Evolutionary conservation across 2,113 vertebrate species (phyloP), one percentile per base, ranked within the genome.

Genomic region (Chrysemys picta): DNA sequence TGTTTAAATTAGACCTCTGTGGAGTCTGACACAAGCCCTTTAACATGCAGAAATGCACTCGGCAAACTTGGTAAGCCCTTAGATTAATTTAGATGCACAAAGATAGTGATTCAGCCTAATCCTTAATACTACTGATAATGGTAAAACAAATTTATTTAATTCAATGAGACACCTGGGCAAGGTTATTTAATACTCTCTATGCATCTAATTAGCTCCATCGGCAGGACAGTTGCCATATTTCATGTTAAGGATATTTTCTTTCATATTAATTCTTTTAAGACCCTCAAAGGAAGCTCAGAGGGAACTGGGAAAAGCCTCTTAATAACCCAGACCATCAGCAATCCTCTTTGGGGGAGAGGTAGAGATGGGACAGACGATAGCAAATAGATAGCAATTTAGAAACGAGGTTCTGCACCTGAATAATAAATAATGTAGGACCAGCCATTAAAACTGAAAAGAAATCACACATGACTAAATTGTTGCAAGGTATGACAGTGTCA

Each of bases 121-220:
- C 89, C 93, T 90, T 96, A 59, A 75, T 84, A 72, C 81, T 89
- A 75, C 85, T 59, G 22, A 94, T 69, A 89, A 95, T 94, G 42
- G 96, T 97, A 97, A 97, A 94, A 94, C 92, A 97, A 97, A 97
- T 96, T 89, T 93, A 84, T 86, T 94, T 91, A 65, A 93, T 95
- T 95, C 88, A 94, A 0, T 69, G 82, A 94, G 94, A 96, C 94
- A 97, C 94, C 94, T 97, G 96, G 94, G 84, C 81, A 94, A 94
- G 87, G 19, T 94, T 97, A 95, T 89, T 97, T 95, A 93, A 95
- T 91, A 87, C 5, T 95, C 19, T 85, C 91, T 91, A 94, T 96
- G 94, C 91, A 95, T 97, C 92, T 97, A 94, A 97, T 97, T 96
- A 97, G 87, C 45, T 53, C 10, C 0, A 1, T 57, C 82, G 80